These are phyloP conservation scores for Luffia ferchaultella DNA, from an alignment of 2,888 invertebrate species.

Conservation along the genomic window DNA sequence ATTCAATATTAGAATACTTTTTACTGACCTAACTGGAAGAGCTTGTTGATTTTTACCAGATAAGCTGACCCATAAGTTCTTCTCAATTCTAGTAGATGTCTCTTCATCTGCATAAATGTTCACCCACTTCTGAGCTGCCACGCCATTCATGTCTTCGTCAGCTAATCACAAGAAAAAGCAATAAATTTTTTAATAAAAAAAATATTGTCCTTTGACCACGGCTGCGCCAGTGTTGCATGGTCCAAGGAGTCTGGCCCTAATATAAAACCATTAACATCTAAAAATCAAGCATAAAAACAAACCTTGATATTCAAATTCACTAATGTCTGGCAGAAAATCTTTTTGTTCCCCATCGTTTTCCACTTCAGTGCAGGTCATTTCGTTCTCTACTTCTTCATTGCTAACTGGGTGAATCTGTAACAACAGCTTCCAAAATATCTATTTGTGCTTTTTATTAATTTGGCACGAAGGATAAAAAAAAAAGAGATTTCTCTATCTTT, in stretches of 20 bases:
- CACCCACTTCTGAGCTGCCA: neutral
- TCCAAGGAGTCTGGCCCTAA: too few relatives aligned
- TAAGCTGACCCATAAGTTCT: neutral
- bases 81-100: neutral
- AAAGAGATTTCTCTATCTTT: too few relatives aligned
- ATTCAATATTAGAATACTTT: neutral
- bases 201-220: too few relatives aligned
- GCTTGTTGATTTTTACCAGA: neutral
- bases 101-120: neutral
- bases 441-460: too few relatives aligned
- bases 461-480: too few relatives aligned
- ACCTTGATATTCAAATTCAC: conserved; percentile 8
- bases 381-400: conserved; percentile 10
- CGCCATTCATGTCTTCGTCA: neutral
- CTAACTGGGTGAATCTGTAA: conserved; percentile 13
- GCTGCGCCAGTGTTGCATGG: too few relatives aligned
- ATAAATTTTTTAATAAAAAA: too few relatives aligned
- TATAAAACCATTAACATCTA: too few relatives aligned
- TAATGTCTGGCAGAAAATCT: conserved; percentile 11
- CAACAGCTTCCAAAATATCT: too few relatives aligned
- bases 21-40: neutral
- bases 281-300: too few relatives aligned
- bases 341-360: conserved; percentile 3
- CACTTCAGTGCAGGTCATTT: conserved; percentile 7
- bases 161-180: too few relatives aligned